phyloP scores from a whole-genome alignment of 2,113 vertebrate species.

The Pogonocichla stellata region DNA sequence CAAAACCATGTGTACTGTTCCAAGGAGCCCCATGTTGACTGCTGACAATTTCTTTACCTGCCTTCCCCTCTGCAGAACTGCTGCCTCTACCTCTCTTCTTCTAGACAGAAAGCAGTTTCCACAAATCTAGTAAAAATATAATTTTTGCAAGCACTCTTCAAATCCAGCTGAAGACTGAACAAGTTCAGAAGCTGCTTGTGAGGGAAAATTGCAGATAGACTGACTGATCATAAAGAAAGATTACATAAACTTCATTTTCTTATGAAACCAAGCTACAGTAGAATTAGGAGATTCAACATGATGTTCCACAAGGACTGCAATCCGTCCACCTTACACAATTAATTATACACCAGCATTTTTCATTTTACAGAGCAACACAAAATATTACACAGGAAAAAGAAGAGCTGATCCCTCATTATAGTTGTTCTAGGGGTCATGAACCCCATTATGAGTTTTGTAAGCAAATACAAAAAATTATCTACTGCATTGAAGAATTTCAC shows the following conservation, averaged over 20 bases:
- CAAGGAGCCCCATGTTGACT: background rate
- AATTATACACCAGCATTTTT: background rate
- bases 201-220: background rate
- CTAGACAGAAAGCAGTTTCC: background rate
- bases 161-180: background rate
- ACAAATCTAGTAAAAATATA: background rate
- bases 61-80: background rate
- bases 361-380: background rate
- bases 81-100: background rate
- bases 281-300: background rate
- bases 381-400: background rate
- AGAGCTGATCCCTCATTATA: background rate
- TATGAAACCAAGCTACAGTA: background rate
- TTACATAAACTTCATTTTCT: background rate
- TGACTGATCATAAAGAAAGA: background rate
- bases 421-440: background rate
- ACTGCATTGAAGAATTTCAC: background rate
- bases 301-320: background rate
- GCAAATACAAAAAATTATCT: background rate
- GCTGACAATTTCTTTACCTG: background rate
- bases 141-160: background rate
- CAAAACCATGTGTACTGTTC: background rate
- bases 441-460: background rate
- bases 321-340: background rate
- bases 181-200: background rate